These are phyloP conservation scores for Alaudala cheleensis DNA, from an alignment of 2,113 vertebrate species.

Conservation along the genomic window DNA sequence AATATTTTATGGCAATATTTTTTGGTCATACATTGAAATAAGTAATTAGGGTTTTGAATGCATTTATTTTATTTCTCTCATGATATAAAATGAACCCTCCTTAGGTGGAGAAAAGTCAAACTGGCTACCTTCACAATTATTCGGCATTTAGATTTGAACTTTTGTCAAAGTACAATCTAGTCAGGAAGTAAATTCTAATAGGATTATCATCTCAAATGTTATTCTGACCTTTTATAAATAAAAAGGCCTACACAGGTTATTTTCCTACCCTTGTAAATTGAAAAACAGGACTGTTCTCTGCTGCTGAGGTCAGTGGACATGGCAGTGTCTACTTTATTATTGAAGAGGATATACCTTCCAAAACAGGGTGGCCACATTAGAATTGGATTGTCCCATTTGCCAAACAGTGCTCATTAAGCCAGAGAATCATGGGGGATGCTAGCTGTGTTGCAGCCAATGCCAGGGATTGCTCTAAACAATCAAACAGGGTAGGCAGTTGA, in stretches of 20 bases:
- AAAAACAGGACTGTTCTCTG: not conserved
- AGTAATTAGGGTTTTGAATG: not conserved
- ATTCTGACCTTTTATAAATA: not conserved
- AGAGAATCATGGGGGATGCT: not conserved
- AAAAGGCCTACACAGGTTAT: not conserved
- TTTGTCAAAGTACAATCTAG: not conserved
- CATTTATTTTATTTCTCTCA: not conserved
- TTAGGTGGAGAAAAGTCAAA: not conserved
- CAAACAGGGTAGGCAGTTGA: not conserved
- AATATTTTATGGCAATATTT: not conserved
- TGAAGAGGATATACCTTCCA: not conserved
- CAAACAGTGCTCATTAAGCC: not conserved
- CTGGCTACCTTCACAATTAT: not conserved
- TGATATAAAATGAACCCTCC: not conserved
- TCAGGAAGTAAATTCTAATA: not conserved
- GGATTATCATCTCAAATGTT: not conserved
- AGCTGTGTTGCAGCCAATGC: not conserved
- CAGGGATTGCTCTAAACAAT: not conserved
- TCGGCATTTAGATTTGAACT: not conserved
- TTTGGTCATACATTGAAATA: not conserved
- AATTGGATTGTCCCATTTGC: not conserved
- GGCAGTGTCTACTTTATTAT: not conserved
- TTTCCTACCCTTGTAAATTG: not conserved
- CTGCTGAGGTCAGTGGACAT: not conserved
- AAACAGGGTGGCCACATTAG: not conserved